These are phyloP conservation scores for Camponotus floridanus DNA, from an alignment of 1,140 invertebrate species.

Conservation along the genomic window DNA sequence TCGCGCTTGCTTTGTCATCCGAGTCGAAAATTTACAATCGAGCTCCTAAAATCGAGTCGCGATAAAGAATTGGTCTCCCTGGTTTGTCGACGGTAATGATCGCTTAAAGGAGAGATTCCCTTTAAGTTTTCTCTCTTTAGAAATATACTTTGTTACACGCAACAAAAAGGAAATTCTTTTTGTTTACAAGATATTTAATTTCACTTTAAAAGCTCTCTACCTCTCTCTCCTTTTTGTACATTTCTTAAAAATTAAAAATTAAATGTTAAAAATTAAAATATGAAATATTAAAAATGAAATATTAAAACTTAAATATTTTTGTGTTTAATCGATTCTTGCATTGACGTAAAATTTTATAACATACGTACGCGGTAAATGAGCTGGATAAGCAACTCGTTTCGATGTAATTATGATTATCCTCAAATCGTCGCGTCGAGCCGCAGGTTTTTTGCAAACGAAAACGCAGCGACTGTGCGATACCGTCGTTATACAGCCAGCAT, in stretches of 20 bases:
- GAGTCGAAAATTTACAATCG: background rate
- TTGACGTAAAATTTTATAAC: background rate
- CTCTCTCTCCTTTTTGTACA: background rate
- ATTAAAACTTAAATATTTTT: too few relatives aligned
- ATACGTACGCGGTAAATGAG: background rate
- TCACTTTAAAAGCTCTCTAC: background rate
- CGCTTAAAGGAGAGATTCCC: background rate
- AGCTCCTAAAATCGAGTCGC: background rate
- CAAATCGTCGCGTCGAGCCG: background rate
- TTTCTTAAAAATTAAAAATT: background rate
- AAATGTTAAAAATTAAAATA: too few relatives aligned
- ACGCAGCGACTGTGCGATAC: background rate
- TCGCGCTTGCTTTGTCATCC: conserved; percentile 20
- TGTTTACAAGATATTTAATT: background rate
- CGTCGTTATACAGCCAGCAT: conserved; percentile 54
- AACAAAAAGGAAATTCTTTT: background rate
- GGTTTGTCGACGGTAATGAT: background rate
- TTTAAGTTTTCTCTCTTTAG: background rate
- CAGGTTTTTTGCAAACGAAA: background rate
- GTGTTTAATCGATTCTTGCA: too few relatives aligned
- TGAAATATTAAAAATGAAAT: too few relatives aligned
- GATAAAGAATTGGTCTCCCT: background rate
- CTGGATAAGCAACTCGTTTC: background rate
- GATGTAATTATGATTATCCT: conserved; percentile 9
- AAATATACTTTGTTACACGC: background rate